Conservation (phyloP, 2,797 vertebrate genomes). For the Huso huso region DNA sequence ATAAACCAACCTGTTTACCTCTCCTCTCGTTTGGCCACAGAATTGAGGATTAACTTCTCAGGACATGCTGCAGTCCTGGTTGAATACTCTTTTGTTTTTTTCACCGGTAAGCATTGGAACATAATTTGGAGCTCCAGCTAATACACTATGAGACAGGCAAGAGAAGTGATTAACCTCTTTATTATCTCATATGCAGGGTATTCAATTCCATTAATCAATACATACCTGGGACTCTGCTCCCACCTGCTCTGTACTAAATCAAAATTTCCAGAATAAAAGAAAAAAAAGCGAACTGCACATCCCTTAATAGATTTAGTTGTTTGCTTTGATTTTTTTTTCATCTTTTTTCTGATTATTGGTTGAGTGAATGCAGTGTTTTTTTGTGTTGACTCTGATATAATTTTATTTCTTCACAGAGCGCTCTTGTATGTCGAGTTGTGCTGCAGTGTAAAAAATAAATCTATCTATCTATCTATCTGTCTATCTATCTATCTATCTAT, state of each 20-base stretch:
- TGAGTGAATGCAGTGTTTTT: constrained; percentile 7
- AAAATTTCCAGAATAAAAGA: neutral
- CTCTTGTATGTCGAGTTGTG: neutral
- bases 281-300: neutral
- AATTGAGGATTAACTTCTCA: too few species aligned
- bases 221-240: neutral
- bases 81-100: neutral
- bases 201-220: neutral
- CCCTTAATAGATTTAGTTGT: constrained; percentile 8
- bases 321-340: constrained; percentile 12
- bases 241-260: neutral
- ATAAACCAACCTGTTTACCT: too few species aligned
- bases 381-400: constrained; percentile 16
- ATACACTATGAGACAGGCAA: neutral
- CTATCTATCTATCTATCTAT: too few species aligned
- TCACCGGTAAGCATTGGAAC: neutral
- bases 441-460: too few species aligned
- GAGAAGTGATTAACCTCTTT: neutral
- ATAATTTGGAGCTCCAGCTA: neutral
- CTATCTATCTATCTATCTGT: too few species aligned
- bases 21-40: too few species aligned
- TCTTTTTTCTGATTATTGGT: constrained; percentile 13
- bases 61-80: too few species aligned
- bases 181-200: neutral
- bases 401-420: neutral